Evolutionary conservation across 2,888 invertebrate species (phyloP), one percentile per base, ranked within the genome.

Genomic region (Buathra laborator): DNA sequence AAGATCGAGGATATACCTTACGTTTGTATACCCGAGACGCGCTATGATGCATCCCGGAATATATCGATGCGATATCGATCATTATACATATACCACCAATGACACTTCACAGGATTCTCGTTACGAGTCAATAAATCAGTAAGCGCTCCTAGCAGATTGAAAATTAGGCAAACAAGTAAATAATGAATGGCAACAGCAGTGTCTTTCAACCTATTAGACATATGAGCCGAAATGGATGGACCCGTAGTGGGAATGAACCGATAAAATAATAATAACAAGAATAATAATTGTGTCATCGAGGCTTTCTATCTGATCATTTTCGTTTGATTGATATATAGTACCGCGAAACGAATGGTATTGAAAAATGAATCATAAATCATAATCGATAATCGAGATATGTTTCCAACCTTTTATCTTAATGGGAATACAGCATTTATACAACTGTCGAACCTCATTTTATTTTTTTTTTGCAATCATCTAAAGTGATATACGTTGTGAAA

Each of bases 1-100:
- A 75, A 24, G 29, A 59, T 32, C 59, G 59, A 43, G 64, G 56
- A 81, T 78, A 67, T 74, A 59, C 66, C 48, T 75, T 66, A 43
- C 32, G 62, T 72, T 29, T 81, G 51, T 72, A 62, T 74, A 66
- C 68, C 32, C 59, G 14, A 48, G 12, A 84, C 48, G 32, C 16
- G 75, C 64, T 46, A 62, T 46, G 16, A 29, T 46, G 16, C 68
- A 19, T n/a, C 48, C 6, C 29, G 9, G 1, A 29, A 29, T 24
- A 14, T 59, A 14, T 2, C 29, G 5, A 59, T n/a, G 6, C n/a
- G 24, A 29, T 29, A 29, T 32, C 14, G n/a, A 32, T 14, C 59
- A 59, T 29, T 32, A 6, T 48, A n/a, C 3, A 48, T 12, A 7
- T 53, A 32, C 12, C 3, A 14, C 24, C n/a, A 29, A 32, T 4